Conservation (phyloP, 2,888 invertebrate genomes). For the Paralinhomoeus sp. region DNA sequence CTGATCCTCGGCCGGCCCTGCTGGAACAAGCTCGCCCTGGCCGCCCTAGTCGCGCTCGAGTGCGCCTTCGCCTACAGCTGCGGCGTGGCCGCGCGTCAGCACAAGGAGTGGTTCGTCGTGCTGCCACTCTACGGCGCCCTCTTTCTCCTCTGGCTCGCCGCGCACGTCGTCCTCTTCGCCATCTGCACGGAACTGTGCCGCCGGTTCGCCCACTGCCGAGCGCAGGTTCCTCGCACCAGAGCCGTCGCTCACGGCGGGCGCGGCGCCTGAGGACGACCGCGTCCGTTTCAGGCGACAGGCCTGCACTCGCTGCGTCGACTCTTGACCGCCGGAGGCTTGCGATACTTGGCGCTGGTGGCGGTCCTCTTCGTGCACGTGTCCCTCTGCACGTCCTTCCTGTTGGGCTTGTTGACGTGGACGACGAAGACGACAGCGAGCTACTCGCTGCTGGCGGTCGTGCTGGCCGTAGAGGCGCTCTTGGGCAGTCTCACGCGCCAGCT, state of each 20-base stretch:
- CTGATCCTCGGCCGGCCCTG: constrained; percentile 15
- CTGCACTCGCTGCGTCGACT: constrained; percentile 8
- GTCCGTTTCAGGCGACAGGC: too few species aligned
- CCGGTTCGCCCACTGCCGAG: constrained; percentile 23
- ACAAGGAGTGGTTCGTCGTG: constrained; percentile 29
- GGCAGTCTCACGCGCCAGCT: constrained; percentile 24
- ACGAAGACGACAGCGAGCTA: constrained; percentile 22
- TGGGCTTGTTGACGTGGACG: constrained; percentile 23
- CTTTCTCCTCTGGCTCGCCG: constrained; percentile 21
- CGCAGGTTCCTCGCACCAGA: too few species aligned
- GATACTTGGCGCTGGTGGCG: constrained; percentile 26
- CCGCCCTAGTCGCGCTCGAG: constrained; percentile 9
- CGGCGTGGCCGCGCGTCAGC: constrained; percentile 18
- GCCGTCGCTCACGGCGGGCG: too few species aligned
- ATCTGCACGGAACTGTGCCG: constrained; percentile 24
- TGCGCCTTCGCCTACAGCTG: constrained; percentile 14
- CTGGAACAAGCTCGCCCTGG: not conserved
- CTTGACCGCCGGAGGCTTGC: constrained; percentile 25
- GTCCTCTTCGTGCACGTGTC: constrained; percentile 22
- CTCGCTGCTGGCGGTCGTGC: constrained; percentile 17
- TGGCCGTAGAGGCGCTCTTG: constrained; percentile 22
- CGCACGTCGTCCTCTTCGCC: constrained; percentile 20
- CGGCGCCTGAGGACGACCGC: too few species aligned
- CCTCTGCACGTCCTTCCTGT: constrained; percentile 17
- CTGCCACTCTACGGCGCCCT: constrained; percentile 24